Conservation (phyloP, 1,140 invertebrate genomes). For the Drosophila equinoxialis region DNA sequence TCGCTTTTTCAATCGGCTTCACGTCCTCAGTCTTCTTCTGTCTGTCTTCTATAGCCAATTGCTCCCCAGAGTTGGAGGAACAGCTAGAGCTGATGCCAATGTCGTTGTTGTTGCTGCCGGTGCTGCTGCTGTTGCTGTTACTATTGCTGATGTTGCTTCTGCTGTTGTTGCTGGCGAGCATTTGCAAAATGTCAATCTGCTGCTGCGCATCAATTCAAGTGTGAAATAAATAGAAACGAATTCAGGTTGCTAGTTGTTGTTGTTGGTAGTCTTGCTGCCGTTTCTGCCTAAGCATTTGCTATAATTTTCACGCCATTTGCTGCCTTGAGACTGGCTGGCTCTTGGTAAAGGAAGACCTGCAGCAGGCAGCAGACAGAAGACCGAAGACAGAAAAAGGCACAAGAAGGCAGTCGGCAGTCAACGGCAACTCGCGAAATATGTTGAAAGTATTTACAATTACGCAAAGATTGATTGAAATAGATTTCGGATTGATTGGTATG, state of each 20-base stretch:
- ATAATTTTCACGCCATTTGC: conserved; percentile 81
- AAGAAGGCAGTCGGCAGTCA: conserved; percentile 20
- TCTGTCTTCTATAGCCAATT: conserved; percentile 31
- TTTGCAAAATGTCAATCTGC: conserved; percentile 82
- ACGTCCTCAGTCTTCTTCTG: conserved; percentile 4
- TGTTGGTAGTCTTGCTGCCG: not conserved
- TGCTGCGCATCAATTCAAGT: conserved; percentile 81
- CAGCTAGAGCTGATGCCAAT: conserved; percentile 12
- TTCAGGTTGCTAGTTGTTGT: conserved; percentile 57
- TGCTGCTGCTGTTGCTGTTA: conserved; percentile 14
- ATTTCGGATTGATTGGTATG: conserved; percentile 80
- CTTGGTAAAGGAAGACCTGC: conserved; percentile 37
- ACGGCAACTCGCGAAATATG: conserved; percentile 55
- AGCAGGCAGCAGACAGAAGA: not conserved
- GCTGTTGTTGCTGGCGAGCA: conserved; percentile 50
- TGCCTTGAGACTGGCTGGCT: conserved; percentile 5
- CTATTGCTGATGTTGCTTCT: conserved; percentile 47
- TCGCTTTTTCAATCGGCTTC: conserved; percentile 42
- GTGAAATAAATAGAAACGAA: conserved; percentile 82
- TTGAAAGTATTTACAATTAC: conserved; percentile 82
- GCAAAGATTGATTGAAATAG: conserved; percentile 81
- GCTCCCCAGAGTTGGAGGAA: conserved; percentile 5
- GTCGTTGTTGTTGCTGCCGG: not conserved
- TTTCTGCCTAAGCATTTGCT: conserved; percentile 64
- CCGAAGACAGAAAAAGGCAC: conserved; percentile 17